Evolutionary conservation across 2,888 invertebrate species (phyloP).

Genomic region (Melolontha melolontha): DNA sequence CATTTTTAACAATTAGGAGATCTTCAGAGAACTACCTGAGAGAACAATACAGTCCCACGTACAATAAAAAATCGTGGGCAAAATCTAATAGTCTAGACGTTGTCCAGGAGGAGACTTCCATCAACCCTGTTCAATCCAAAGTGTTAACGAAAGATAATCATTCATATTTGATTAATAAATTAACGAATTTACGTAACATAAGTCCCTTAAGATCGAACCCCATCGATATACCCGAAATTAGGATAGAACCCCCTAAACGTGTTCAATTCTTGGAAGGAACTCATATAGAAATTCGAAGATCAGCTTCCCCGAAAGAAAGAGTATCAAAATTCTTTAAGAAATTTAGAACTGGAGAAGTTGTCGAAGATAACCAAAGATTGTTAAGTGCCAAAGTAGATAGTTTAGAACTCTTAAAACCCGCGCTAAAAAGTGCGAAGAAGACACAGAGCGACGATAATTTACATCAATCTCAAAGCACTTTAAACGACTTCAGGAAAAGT

Average conservation of each 20-base stretch:
- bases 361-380: slow-evolving; percentile 37
- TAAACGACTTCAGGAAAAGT: slow-evolving; percentile 37
- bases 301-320: slow-evolving; percentile 39
- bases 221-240: slow-evolving; percentile 31
- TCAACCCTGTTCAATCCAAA: slow-evolving; percentile 9
- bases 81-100: slow-evolving; percentile 51
- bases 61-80: slow-evolving; percentile 51
- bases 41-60: slow-evolving; percentile 61
- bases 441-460: background rate
- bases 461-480: slow-evolving; percentile 13
- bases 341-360: slow-evolving; percentile 7
- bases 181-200: slow-evolving; percentile 41
- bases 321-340: slow-evolving; percentile 42
- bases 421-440: slow-evolving; percentile 16
- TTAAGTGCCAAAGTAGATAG: slow-evolving; percentile 39
- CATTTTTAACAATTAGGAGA: slow-evolving; percentile 16
- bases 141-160: slow-evolving; percentile 48
- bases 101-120: slow-evolving; percentile 16
- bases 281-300: slow-evolving; percentile 15
- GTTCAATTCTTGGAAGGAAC: slow-evolving; percentile 42
- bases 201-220: slow-evolving; percentile 29
- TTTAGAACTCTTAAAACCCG: slow-evolving; percentile 27
- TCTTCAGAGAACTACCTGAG: slow-evolving; percentile 59
- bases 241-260: slow-evolving; percentile 36
- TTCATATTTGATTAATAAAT: slow-evolving; percentile 47